A percentile compares a stretch with the other conserved stretches of the same genome.
Evolutionary conservation across 2,797 vertebrate species (phyloP).

Genomic region (Bufotes viridis): DNA sequence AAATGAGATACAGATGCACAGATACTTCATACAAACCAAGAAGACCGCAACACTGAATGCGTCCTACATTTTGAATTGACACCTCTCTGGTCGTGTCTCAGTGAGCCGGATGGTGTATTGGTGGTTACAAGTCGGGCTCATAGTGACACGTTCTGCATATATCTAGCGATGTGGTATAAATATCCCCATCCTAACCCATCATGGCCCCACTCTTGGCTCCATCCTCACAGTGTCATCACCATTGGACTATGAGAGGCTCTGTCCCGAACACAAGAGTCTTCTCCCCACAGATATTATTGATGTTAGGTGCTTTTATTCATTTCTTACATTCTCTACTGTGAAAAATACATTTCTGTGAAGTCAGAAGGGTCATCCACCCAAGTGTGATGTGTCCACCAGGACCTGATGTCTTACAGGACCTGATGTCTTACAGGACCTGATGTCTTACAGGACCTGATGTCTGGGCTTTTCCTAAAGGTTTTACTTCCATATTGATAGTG

Average conservation of each 20-base stretch:
- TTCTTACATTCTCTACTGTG: conserved; percentile 11
- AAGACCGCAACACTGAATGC: too few relatives aligned
- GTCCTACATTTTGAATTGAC: too few relatives aligned
- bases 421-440: neutral
- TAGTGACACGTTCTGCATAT: too few relatives aligned
- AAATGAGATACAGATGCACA: too few relatives aligned
- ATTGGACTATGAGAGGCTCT: neutral
- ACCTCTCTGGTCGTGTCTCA: too few relatives aligned
- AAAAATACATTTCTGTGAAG: neutral
- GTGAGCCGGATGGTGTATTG: too few relatives aligned
- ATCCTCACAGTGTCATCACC: neutral
- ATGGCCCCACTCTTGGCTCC: neutral
- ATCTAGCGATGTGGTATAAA: too few relatives aligned
- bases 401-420: neutral
- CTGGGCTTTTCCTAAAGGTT: neutral
- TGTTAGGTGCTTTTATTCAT: neutral
- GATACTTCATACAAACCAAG: too few relatives aligned
- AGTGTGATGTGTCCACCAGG: neutral
- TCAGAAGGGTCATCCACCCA: neutral
- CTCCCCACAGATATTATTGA: neutral
- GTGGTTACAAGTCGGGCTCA: too few relatives aligned
- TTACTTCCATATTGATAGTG: neutral
- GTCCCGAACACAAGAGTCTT: neutral
- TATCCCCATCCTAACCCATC: neutral
- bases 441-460: neutral